Evolutionary conservation across 2,797 vertebrate genomes (phyloP).

Genomic region (Hydrophis major): DNA sequence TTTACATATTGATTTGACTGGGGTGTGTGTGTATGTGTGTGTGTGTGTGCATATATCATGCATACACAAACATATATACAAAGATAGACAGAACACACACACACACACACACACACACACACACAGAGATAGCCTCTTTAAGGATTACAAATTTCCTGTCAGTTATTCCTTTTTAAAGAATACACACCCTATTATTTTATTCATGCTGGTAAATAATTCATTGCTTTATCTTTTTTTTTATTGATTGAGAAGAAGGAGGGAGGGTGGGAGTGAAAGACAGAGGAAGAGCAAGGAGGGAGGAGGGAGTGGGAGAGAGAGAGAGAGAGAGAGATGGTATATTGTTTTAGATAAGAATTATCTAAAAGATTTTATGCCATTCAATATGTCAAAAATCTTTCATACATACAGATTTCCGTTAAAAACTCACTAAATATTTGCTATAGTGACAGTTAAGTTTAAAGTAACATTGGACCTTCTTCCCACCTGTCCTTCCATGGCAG

Average conservation of each 20-base stretch:
- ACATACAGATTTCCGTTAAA: not conserved
- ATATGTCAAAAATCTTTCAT: not conserved
- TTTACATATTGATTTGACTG: accelerated
- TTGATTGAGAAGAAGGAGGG: not conserved
- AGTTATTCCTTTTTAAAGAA: not conserved
- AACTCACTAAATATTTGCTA: not conserved
- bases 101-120: not conserved
- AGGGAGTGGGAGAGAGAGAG: not conserved
- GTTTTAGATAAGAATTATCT: no score
- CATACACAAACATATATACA: not conserved
- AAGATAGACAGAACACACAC: not conserved
- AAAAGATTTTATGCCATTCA: not conserved
- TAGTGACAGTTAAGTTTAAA: not conserved
- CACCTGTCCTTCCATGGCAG: not conserved
- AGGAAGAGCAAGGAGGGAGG: not conserved
- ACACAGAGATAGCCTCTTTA: not conserved
- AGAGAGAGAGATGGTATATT: no score
- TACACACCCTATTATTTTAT: not conserved
- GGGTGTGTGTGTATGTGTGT: no score
- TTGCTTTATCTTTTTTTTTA: not conserved
- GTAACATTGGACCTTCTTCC: not conserved
- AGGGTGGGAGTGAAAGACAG: not conserved
- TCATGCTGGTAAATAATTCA: not conserved
- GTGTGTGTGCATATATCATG: not conserved
- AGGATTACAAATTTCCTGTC: not conserved